phyloP scores from a whole-genome alignment of 2,797 vertebrate species.

The Takifugu rubripes region DNA sequence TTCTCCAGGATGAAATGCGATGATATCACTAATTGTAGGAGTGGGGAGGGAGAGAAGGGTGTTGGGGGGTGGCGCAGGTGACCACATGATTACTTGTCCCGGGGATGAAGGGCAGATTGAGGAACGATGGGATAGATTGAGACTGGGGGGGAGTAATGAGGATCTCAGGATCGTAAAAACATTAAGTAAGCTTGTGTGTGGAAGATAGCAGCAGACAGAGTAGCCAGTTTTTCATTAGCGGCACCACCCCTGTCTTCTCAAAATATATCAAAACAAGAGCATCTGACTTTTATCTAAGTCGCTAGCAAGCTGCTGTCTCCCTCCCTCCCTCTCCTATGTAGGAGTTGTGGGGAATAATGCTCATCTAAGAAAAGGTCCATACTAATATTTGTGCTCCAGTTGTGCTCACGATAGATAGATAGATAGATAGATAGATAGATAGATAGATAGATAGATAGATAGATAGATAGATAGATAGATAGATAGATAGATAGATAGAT shows the following conservation, averaged over 20 bases:
- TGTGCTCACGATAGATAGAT: neutral
- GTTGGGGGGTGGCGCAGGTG: conserved; percentile 54
- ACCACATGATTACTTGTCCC: conserved; percentile 58
- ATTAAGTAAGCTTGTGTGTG: conserved; percentile 21
- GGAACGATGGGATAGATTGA: conserved; percentile 25
- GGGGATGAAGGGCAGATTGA: conserved; percentile 67
- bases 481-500: conserved; percentile 24
- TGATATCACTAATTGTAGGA: conserved; percentile 77
- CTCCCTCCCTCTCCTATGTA: conserved; percentile 1
- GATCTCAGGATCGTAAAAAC: conserved; percentile 34
- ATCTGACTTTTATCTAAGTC: conserved; percentile 37
- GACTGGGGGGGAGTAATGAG: conserved; percentile 12
- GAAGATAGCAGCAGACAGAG: conserved; percentile 24
- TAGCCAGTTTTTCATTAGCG: conserved; percentile 29
- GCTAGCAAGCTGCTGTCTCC: neutral
- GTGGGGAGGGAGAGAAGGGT: neutral
- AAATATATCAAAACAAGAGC: conserved; percentile 32
- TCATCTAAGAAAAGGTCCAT: conserved; percentile 16
- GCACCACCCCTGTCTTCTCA: conserved; percentile 16
- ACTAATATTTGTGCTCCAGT: neutral
- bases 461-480: conserved; percentile 24
- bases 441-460: conserved; percentile 23
- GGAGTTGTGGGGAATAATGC: conserved; percentile 16
- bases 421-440: conserved; percentile 13
- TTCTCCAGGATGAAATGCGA: conserved; percentile 74